Base-by-base conservation (phyloP, 2,888 invertebrate species). In the Brachyptera risi region DNA sequence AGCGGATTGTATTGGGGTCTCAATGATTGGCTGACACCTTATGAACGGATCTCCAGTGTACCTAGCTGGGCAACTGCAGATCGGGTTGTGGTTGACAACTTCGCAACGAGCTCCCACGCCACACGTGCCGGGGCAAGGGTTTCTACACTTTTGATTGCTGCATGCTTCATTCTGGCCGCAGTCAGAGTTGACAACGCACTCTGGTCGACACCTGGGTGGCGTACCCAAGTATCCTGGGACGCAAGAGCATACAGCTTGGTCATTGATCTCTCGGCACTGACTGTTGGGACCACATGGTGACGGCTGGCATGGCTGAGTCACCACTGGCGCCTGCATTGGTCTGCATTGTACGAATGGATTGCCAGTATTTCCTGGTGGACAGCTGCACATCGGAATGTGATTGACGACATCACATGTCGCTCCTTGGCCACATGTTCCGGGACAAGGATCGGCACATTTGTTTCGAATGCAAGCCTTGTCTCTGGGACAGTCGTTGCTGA, bases 21-120 rank as follows among this genome's bases (percentile, higher is more conserved):
- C 51, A n/a, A 26, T 82, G 74, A 79, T 83, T 61, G 78, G 77
- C 58, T 79, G 77, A 69, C 91, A 91, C 44, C 81, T 82, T 11
- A 83, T 78, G 71, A 91, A 92, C 50, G 93, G 92, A 83, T 92
- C 90, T 13, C 93, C 93, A 61, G 85, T 83, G 72, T 84, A 83
- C 38, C 76, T 75, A 59, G 70, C 67, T 5, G 77, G 73, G 68
- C 85, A 85, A 58, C 76, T 77, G 67, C 85, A 85, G 61, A 85
- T 85, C 5, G 90, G 87, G 66, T 86, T 83, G 72, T 90, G 88
- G 70, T 87, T 90, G 35, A 87, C 79, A 1, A 88, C 89, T 59
- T 84, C 80, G 71, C 91, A 92, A 69, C 87, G 83, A 4, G 90
- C 82, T 70, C 87, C 88, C 9, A 77, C 68, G 27, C 89, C 90